Evolutionary conservation across 2,113 vertebrate species (phyloP).

Genomic region (Oreochromis niloticus): DNA sequence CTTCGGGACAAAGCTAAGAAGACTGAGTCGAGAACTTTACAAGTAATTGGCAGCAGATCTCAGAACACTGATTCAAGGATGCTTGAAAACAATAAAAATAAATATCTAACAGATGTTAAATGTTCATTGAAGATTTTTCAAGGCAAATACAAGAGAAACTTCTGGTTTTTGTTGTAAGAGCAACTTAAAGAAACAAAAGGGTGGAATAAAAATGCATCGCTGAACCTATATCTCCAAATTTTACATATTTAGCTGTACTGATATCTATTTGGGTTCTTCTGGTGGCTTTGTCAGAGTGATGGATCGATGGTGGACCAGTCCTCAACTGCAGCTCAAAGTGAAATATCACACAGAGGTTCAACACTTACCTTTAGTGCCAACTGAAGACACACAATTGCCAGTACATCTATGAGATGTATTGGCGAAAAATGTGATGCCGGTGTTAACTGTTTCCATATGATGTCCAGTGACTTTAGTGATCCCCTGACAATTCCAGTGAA

Average conservation of each 20-base stretch:
- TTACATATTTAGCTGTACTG: not conserved
- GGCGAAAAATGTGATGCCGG: not conserved
- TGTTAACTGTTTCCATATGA: not conserved
- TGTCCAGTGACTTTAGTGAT: not conserved
- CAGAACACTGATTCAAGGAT: not conserved
- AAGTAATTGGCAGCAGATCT: not conserved
- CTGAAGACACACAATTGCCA: not conserved
- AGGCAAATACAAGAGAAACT: not conserved
- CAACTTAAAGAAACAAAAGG: not conserved
- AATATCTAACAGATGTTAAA: not conserved
- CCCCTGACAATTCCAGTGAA: not conserved
- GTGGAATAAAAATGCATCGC: fast-evolving
- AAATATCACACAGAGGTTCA: not conserved
- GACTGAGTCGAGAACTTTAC: not conserved
- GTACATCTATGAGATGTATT: not conserved
- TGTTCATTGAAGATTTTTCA: not conserved
- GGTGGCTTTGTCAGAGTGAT: not conserved
- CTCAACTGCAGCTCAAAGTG: not conserved
- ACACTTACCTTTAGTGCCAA: not conserved
- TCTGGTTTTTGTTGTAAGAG: not conserved
- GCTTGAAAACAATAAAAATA: not conserved
- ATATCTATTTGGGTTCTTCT: not conserved
- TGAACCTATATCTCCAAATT: not conserved
- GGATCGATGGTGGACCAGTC: not conserved
- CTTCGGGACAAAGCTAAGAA: not conserved